These are phyloP conservation scores for Hydriomena furcata DNA, from an alignment of 2,888 invertebrate species.

Conservation along the genomic window DNA sequence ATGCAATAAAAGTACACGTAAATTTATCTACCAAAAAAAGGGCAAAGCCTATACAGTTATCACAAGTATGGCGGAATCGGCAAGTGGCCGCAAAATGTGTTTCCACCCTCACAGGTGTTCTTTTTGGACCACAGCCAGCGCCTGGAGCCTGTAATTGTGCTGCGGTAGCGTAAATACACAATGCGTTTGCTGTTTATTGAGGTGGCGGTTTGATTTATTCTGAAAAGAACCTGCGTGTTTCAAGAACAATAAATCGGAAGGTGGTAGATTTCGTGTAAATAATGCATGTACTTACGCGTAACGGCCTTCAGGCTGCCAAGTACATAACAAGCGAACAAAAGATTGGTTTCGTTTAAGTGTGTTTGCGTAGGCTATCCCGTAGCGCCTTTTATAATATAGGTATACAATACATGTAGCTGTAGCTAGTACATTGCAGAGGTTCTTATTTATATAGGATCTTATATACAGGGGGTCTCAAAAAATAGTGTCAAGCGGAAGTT, in stretches of 20 bases:
- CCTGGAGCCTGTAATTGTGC: constrained; percentile 29
- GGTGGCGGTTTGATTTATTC: constrained; percentile 17
- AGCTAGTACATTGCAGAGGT: too few relatives aligned
- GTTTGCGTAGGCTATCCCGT: background rate
- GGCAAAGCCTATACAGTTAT: constrained; percentile 26
- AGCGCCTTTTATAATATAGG: too few relatives aligned
- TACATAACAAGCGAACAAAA: background rate
- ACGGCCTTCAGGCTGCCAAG: background rate
- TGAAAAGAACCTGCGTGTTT: constrained; percentile 8
- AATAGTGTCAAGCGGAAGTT: too few relatives aligned
- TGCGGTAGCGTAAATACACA: constrained; percentile 29
- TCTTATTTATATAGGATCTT: too few relatives aligned
- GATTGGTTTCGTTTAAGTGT: background rate
- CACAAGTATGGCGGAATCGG: constrained; percentile 25
- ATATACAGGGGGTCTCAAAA: too few relatives aligned
- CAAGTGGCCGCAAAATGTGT: constrained; percentile 34
- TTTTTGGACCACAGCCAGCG: constrained; percentile 35
- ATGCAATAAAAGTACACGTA: too few relatives aligned
- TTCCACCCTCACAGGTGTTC: constrained; percentile 32
- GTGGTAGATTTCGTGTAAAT: constrained; percentile 5
- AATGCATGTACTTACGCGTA: constrained; percentile 1
- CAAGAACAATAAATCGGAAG: background rate
- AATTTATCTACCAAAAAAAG: background rate
- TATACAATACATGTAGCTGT: too few relatives aligned
- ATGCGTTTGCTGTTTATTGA: constrained; percentile 28